Conservation (phyloP, 2,797 vertebrate species). For the Vireo griseus region DNA sequence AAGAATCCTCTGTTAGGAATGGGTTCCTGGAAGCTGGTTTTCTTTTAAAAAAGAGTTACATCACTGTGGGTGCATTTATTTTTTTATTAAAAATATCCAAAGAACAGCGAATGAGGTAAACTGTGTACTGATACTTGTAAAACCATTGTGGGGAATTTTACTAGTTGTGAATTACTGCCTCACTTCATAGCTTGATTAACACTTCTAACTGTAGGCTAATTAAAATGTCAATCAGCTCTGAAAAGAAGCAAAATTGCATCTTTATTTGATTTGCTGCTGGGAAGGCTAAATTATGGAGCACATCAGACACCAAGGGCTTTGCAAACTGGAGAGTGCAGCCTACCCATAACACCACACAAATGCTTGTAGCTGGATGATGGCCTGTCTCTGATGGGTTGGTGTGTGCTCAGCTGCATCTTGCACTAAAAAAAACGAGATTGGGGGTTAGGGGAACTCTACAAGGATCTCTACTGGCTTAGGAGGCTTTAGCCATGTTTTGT, state of each 20-base stretch:
- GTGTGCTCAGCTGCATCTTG: neutral
- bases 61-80: neutral
- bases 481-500: neutral
- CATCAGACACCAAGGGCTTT: neutral
- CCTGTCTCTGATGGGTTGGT: neutral
- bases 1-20: neutral
- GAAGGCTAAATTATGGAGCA: conserved; percentile 16
- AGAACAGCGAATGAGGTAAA: neutral
- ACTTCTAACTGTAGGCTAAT: conserved; percentile 67
- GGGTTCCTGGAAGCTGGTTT: neutral
- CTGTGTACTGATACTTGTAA: conserved; percentile 20
- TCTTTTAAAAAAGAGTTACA: neutral
- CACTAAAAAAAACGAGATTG: neutral
- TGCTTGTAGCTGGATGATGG: neutral
- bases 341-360: neutral
- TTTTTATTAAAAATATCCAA: neutral
- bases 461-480: neutral
- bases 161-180: conserved; percentile 62
- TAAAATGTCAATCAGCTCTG: conserved; percentile 66
- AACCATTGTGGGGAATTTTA: conserved; percentile 47
- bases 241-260: conserved; percentile 60
- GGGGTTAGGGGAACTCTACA: neutral
- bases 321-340: neutral
- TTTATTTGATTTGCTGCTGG: conserved; percentile 34
- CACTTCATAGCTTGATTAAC: conserved; percentile 55